Evolutionary conservation across 92 coral and sea anemone species (phyloP), one percentile per base, ranked within the genome.

Genomic region (Epizoanthus stellaris): DNA sequence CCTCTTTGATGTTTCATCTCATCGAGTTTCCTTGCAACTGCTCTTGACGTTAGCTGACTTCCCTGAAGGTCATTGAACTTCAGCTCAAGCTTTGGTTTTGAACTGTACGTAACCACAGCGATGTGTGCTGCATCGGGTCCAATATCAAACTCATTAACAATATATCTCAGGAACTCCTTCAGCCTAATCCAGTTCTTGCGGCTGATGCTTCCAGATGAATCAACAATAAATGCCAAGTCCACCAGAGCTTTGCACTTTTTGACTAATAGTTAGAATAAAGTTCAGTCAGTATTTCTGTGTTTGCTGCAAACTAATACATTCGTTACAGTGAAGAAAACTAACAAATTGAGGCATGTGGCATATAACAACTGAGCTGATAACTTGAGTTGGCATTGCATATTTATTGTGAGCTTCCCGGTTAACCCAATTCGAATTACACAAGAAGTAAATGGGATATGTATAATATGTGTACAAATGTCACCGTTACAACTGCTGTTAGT

Each of bases 151-250:
- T 61, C 82, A 5, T 39, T 42, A 10, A 77, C 38, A 43, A 77
- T 77, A 17, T 77, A 61, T 21, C 70, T 62, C 20, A 77, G 67
- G 39, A 77, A 77, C 82, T 61, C 82, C 19, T 77, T 77, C 19
- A 77, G 71, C 14, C 82, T 40, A n/a, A 45, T 62, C 70, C 69
- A 77, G 13, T 43, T 77, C 15, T 62, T 77, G 20, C 53, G 54
- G 64, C 82, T 62, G 39, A 77, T 77, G 45, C 82, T 77, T 77
- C 82, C 82, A 12, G 82, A 77, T 6, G 82, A 77, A 36, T 77
- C 82, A 10, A 77, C 59, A 61, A 77, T 62, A 21, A 77, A 42
- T 49, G 82, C 82, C 17, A 77, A 43, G 69, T 77, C 82, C 58
- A 61, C 82, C 82, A 62, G 5, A 40, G 64, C 70, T 60, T 70